A percentile compares a stretch with the other conserved stretches of the same genome.
phyloP scores from a whole-genome alignment of 2,797 vertebrate species.

The Nyctibius grandis region DNA sequence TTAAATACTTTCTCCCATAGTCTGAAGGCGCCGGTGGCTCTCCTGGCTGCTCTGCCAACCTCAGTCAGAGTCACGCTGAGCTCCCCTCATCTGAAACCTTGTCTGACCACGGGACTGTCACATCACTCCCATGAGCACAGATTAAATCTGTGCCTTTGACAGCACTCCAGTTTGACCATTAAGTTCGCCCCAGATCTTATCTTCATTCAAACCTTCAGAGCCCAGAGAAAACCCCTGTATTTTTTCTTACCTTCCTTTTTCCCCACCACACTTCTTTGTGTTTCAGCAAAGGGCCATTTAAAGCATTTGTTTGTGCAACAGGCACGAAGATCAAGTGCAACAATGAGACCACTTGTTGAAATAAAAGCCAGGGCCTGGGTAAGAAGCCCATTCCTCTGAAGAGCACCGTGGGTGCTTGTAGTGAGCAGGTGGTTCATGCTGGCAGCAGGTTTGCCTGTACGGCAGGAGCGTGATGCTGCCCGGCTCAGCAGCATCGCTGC shows the following conservation, averaged over 20 bases:
- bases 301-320: conserved; percentile 21
- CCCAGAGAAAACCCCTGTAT: background rate
- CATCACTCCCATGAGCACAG: background rate
- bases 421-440: background rate
- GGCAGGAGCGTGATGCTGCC: background rate
- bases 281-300: background rate
- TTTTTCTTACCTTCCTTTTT: background rate
- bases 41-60: background rate
- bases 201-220: background rate
- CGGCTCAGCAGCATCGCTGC: fast-evolving
- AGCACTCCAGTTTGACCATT: background rate
- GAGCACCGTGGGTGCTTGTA: background rate
- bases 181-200: background rate
- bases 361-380: background rate
- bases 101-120: background rate
- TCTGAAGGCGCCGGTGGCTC: background rate
- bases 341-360: background rate
- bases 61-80: background rate
- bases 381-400: background rate
- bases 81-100: background rate
- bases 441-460: background rate
- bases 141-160: background rate
- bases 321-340: background rate
- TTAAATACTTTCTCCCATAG: background rate
- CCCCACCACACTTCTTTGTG: background rate